A percentile compares a stretch with the other conserved stretches of the same genome.
These are phyloP conservation scores for Pteruthius melanotis DNA, from an alignment of 2,113 vertebrate genomes.

Conservation along the genomic window DNA sequence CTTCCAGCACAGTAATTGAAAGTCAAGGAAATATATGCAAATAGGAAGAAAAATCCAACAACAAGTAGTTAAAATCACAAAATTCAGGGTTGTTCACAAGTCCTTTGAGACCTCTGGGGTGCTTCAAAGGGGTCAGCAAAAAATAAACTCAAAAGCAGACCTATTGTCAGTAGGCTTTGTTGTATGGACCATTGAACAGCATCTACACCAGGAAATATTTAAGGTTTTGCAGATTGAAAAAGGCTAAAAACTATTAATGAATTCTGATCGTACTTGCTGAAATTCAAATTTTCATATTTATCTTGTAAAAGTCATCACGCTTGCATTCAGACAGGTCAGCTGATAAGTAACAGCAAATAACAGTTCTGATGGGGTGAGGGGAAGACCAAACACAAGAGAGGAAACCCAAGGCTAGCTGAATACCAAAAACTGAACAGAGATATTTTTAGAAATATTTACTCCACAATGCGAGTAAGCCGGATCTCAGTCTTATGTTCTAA, in stretches of 20 bases:
- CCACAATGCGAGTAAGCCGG: not conserved
- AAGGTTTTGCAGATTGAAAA: not conserved
- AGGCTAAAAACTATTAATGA: not conserved
- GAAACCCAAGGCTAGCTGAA: not conserved
- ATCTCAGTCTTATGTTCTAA: not conserved
- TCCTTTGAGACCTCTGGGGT: not conserved
- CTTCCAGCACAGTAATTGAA: slow-evolving; percentile 87
- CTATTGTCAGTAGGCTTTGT: not conserved
- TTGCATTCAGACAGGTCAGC: not conserved
- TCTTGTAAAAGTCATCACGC: not conserved
- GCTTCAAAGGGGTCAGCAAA: not conserved
- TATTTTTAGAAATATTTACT: not conserved
- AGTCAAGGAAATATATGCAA: slow-evolving; percentile 80
- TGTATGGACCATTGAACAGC: not conserved
- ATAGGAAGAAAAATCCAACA: not conserved
- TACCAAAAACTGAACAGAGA: not conserved
- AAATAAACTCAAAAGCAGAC: not conserved
- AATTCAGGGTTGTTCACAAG: not conserved
- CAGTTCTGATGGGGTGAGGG: not conserved
- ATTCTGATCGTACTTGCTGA: not conserved
- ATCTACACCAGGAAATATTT: not conserved
- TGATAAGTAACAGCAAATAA: not conserved
- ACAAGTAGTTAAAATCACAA: not conserved
- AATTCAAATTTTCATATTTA: not conserved
- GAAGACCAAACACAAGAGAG: not conserved